These are phyloP conservation scores for Manis crassicaudata DNA, from an alignment of 2,797 vertebrate genomes.

Conservation along the genomic window DNA sequence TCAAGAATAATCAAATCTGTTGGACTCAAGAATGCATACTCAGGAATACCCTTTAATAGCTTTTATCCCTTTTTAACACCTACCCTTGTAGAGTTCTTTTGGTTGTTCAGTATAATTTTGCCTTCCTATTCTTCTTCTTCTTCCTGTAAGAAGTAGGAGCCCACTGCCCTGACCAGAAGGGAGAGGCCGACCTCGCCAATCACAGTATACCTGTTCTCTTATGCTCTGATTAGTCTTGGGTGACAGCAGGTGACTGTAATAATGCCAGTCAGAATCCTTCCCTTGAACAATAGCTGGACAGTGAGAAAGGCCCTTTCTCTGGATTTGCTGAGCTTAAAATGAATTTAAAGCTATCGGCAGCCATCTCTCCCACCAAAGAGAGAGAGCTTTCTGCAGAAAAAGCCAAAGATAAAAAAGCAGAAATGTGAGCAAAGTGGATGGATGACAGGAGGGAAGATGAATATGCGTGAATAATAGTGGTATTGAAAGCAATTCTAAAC, in stretches of 20 bases:
- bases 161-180: background rate
- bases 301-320: background rate
- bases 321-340: background rate
- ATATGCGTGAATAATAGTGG: background rate
- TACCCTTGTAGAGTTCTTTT: conserved; percentile 12
- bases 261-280: conserved; percentile 11
- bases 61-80: conserved; percentile 13
- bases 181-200: background rate
- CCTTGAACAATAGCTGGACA: background rate
- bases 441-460: background rate
- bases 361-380: background rate
- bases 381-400: conserved; percentile 15
- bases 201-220: background rate
- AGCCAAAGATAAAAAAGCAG: background rate
- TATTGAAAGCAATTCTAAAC: background rate
- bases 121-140: background rate
- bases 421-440: background rate
- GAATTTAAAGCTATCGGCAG: conserved; percentile 1
- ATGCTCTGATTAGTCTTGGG: background rate
- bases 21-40: conserved; percentile 12
- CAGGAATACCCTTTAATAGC: background rate
- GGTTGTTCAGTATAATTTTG: background rate
- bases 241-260: background rate
- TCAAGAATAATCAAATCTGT: background rate
- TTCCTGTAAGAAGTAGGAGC: background rate